Evolutionary conservation across 2,888 invertebrate species (phyloP).

Genomic region (Caenorhabditis parvicauda): DNA sequence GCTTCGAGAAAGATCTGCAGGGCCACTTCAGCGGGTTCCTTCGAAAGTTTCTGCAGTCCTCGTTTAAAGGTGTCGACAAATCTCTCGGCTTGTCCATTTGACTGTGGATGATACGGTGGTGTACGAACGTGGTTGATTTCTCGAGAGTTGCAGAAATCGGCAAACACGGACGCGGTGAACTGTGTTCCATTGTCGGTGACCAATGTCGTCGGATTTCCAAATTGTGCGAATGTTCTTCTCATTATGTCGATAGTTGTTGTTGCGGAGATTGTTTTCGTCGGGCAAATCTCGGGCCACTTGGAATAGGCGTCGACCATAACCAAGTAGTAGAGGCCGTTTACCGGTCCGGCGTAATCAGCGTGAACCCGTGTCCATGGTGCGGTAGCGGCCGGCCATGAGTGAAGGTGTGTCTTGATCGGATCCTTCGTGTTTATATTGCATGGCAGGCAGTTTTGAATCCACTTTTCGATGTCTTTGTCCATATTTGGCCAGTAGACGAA

Average conservation of each 20-base stretch:
- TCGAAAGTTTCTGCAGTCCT: conserved; percentile 6
- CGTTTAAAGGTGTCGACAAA: conserved; percentile 45
- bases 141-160: conserved; percentile 40
- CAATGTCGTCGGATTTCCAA: conserved; percentile 50
- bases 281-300: conserved; percentile 64
- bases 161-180: conserved; percentile 50
- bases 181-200: conserved; percentile 61
- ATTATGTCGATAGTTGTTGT: conserved; percentile 32
- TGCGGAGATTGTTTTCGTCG: conserved; percentile 21
- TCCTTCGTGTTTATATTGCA: conserved; percentile 31
- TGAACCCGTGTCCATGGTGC: conserved; percentile 63
- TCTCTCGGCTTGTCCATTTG: conserved; percentile 55
- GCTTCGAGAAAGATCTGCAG: conserved; percentile 12
- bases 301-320: conserved; percentile 64
- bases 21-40: conserved; percentile 4
- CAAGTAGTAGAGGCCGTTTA: conserved; percentile 54
- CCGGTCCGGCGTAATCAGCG: conserved; percentile 65
- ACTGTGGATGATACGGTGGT: conserved; percentile 51
- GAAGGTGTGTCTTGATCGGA: conserved; percentile 37
- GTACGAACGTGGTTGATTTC: no score
- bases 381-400: conserved; percentile 53
- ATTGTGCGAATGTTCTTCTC: conserved; percentile 31
- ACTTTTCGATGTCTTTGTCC: conserved; percentile 34
- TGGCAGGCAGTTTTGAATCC: conserved; percentile 26
- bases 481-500: conserved; percentile 56